Percentiles rank a stretch among this genome's conserved stretches.
Conservation (phyloP, 2,888 invertebrate genomes). For the Standfussiana lucernea region DNA sequence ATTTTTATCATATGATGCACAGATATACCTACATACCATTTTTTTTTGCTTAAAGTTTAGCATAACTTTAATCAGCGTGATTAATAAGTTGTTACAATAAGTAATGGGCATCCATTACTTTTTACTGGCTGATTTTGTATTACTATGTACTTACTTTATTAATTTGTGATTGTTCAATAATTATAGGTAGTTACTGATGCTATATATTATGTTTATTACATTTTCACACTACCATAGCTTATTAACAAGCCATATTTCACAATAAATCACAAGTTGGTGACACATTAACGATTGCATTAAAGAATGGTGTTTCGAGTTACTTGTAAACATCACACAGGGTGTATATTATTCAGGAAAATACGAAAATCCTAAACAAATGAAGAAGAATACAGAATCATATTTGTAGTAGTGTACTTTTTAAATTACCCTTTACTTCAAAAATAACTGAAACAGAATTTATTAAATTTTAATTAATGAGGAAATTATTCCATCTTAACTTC, state of each 20-base stretch:
- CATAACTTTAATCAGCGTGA: background rate
- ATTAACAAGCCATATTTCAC: slow-evolving; percentile 43
- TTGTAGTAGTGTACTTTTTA: background rate
- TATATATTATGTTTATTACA: background rate
- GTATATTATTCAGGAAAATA: background rate
- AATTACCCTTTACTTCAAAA: background rate
- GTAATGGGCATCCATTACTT: no score
- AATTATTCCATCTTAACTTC: background rate
- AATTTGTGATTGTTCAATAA: background rate
- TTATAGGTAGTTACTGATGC: background rate
- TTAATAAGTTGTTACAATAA: background rate
- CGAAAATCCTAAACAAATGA: background rate
- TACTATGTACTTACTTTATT: background rate
- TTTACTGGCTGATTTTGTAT: background rate
- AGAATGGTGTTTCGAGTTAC: slow-evolving; percentile 26
- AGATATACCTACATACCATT: background rate
- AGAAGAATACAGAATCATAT: background rate
- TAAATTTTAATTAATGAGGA: background rate
- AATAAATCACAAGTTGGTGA: slow-evolving; percentile 28
- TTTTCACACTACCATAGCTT: background rate
- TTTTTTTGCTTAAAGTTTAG: background rate
- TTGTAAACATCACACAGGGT: background rate
- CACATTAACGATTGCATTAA: slow-evolving; percentile 20
- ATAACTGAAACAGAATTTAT: background rate
- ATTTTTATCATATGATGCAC: no score